These are phyloP conservation scores for Melanotaenia maccullochi DNA, from an alignment of 2,797 vertebrate species.

Conservation along the genomic window DNA sequence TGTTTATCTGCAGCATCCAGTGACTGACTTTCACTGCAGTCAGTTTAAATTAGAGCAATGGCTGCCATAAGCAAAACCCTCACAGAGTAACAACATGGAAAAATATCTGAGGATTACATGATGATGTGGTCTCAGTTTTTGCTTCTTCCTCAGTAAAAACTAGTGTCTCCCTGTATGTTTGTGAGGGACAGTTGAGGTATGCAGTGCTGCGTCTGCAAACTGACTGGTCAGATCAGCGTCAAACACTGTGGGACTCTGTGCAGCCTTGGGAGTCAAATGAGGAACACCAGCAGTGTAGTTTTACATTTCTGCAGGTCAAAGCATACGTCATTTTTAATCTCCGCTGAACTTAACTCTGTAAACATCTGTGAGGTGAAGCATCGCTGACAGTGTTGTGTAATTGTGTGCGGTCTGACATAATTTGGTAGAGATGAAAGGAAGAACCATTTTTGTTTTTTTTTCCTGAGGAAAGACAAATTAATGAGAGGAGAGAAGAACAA, in stretches of 20 bases:
- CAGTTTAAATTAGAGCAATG: slow-evolving; percentile 21
- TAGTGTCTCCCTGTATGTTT: slow-evolving; percentile 22
- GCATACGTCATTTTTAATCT: slow-evolving; percentile 33
- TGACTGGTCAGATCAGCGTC: slow-evolving; percentile 71
- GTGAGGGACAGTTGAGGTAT: slow-evolving; percentile 44
- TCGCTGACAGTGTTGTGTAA: slow-evolving; percentile 5
- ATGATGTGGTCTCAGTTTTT: slow-evolving; percentile 19
- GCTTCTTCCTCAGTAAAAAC: slow-evolving; percentile 15
- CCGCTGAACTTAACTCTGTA: slow-evolving; percentile 20
- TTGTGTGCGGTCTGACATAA: slow-evolving; percentile 1
- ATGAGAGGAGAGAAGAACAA: background rate
- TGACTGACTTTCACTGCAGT: slow-evolving; percentile 11
- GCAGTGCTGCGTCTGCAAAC: slow-evolving; percentile 69
- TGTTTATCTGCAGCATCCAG: slow-evolving; percentile 11
- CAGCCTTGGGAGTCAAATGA: slow-evolving; percentile 29
- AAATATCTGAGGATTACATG: slow-evolving; percentile 10
- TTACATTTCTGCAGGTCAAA: slow-evolving; percentile 34
- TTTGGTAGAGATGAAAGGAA: background rate
- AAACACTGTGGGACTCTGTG: slow-evolving; percentile 44
- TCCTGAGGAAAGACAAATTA: slow-evolving; percentile 1
- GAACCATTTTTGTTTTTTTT: background rate
- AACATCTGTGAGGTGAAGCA: slow-evolving; percentile 25
- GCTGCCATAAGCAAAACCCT: slow-evolving; percentile 20
- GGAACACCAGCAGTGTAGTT: slow-evolving; percentile 18
- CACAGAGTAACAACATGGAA: background rate